Base-by-base conservation (phyloP, 2,888 invertebrate species). In the Ametastegia equiseti region DNA sequence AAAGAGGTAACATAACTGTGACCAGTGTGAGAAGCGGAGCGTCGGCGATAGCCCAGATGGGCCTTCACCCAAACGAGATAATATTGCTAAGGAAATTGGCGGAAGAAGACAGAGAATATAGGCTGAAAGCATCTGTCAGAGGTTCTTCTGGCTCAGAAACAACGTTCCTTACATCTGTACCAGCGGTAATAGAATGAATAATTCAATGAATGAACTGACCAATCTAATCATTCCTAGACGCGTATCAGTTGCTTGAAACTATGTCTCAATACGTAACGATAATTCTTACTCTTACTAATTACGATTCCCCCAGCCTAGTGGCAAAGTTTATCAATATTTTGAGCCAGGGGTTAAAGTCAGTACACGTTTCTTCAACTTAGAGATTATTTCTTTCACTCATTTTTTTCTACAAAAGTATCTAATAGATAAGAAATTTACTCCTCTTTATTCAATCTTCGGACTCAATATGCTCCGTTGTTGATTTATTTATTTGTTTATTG, bases 91-190 rank as follows among this genome's bases (percentile, higher is more conserved):
- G 93, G 94, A 92, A 92, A 86, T 90, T 97, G 33, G 95, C 96
- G 9, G 92, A 94, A 80, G 91, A 93, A 75, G 95, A 96, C 92
- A 95, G 94, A 50, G 95, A 96, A 86, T 98, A 98, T 89, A 94
- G 96, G 78, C 88, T 98, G 0, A 94, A 94, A 91, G 94, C 96
- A 23, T 92, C 94, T 78, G 95, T 96, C 0, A 94, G 94, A 30
- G 94, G 95, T 85, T 94, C 95, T 69, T 95, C 96, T 87, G 95
- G 95, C 36, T 93, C 92, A 83, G 95, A 95, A 89, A 93, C 93
- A 30, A 94, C 94, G 83, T 97, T 97, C 87, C 91, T 96, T 13
- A 96, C 97, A 11, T 96, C 97, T 82, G 94, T 96, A 30, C 97
- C 96, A 93, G 97, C 97, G 19, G 95, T 95, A 92, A 93, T 27